These are phyloP conservation scores for Anaspis maculata DNA, from an alignment of 2,888 invertebrate genomes.

Conservation along the genomic window DNA sequence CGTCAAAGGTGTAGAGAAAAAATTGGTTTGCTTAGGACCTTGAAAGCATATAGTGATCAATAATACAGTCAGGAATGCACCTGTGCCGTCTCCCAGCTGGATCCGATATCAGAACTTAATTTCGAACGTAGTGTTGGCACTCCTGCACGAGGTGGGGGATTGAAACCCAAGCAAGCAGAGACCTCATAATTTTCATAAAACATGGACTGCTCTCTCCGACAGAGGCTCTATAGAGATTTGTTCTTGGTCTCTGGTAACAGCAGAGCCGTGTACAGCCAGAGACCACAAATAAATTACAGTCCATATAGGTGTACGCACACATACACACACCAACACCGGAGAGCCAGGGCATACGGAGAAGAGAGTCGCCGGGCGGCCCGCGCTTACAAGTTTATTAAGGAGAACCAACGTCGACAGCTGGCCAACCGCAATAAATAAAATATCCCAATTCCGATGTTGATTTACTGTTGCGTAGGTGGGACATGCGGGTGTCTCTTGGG, in stretches of 20 bases:
- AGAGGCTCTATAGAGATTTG: conserved; percentile 29
- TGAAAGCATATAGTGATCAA: too few relatives aligned
- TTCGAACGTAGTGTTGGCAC: too few relatives aligned
- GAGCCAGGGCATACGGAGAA: conserved; percentile 5
- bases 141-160: too few relatives aligned
- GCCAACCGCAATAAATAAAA: conserved; percentile 33
- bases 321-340: conserved; percentile 20
- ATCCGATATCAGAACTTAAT: too few relatives aligned
- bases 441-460: conserved; percentile 31
- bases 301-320: conserved; percentile 11
- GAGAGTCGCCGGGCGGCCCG: conserved; percentile 15
- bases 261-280: conserved; percentile 16
- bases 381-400: conserved; percentile 34
- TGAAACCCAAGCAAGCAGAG: too few relatives aligned
- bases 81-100: too few relatives aligned
- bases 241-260: conserved; percentile 21
- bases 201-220: conserved; percentile 15
- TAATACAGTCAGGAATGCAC: too few relatives aligned
- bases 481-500: conserved; percentile 19
- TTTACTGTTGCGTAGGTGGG: conserved; percentile 22
- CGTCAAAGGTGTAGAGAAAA: too few relatives aligned
- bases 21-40: too few relatives aligned
- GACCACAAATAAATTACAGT: conserved; percentile 18
- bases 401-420: conserved; percentile 32
- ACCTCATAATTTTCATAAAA: background rate